Evolutionary conservation across 2,888 invertebrate species (phyloP).

Genomic region (Synergus japonicus): DNA sequence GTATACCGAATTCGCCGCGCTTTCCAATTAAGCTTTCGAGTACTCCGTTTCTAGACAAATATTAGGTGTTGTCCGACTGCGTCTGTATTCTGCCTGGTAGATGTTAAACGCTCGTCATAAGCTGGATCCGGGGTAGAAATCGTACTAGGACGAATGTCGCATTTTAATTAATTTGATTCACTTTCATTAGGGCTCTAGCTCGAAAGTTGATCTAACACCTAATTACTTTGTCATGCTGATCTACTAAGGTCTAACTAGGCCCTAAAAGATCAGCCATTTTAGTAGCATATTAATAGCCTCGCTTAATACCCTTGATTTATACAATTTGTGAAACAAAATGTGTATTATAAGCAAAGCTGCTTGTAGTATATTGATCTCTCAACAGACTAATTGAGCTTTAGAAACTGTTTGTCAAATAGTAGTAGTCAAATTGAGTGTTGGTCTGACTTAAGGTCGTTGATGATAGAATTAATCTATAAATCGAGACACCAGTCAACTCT

Average conservation of each 20-base stretch:
- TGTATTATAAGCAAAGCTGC: neutral
- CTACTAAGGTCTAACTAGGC: too few relatives aligned
- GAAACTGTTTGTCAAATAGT: slow-evolving; percentile 1
- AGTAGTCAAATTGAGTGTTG: neutral
- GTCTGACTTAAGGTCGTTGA: neutral
- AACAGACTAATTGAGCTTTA: neutral
- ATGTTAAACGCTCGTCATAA: slow-evolving; percentile 15
- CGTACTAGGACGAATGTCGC: too few relatives aligned
- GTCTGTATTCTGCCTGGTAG: neutral
- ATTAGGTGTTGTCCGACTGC: slow-evolving; percentile 30
- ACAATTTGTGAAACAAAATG: neutral
- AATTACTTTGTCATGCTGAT: too few relatives aligned
- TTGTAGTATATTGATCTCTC: neutral
- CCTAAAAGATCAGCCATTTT: too few relatives aligned
- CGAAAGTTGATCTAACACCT: too few relatives aligned
- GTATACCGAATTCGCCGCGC: slow-evolving; percentile 30
- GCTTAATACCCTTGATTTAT: too few relatives aligned
- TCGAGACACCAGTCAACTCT: neutral
- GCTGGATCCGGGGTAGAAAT: neutral
- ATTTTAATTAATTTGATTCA: too few relatives aligned
- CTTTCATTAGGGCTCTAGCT: too few relatives aligned
- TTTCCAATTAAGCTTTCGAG: slow-evolving; percentile 33
- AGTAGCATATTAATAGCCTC: too few relatives aligned
- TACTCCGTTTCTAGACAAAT: slow-evolving; percentile 24
- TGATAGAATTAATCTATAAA: neutral